Conservation (phyloP, 2,888 invertebrate genomes). For the Clepsis dumicolana region DNA sequence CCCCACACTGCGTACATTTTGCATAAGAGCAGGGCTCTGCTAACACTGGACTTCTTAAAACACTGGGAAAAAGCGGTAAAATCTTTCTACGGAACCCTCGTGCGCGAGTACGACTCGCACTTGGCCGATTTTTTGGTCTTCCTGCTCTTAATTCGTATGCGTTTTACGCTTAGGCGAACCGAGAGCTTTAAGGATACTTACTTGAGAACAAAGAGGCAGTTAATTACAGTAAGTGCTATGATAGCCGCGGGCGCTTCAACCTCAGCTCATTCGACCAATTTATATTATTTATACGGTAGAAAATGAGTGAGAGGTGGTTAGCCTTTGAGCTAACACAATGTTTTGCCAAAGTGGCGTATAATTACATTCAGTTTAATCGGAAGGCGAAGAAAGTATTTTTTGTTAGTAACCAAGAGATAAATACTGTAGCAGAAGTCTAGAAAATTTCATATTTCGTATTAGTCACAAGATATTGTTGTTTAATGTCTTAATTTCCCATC, state of each 20-base stretch:
- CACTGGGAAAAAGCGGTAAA: no score
- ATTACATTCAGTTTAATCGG: neutral
- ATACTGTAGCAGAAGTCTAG: no score
- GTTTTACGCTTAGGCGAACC: slow-evolving; percentile 13
- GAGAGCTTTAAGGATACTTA: slow-evolving; percentile 9
- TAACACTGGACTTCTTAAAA: no score
- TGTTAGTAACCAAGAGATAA: neutral
- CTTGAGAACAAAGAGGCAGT: slow-evolving; percentile 39
- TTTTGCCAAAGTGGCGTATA: slow-evolving; percentile 16
- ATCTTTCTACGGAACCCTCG: no score
- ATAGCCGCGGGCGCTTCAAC: slow-evolving; percentile 31
- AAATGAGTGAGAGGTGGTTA: slow-evolving; percentile 28
- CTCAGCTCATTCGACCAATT: slow-evolving; percentile 26
- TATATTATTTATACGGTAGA: slow-evolving; percentile 19
- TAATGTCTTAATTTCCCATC: neutral
- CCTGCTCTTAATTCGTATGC: no score
- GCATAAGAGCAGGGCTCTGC: no score
- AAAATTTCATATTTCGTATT: neutral
- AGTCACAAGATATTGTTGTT: neutral
- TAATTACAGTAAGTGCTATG: slow-evolving; percentile 39
- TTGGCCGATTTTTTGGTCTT: no score
- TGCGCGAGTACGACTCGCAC: no score
- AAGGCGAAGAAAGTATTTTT: neutral
- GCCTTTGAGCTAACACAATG: slow-evolving; percentile 17
- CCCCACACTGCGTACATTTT: no score